Base-by-base conservation (phyloP, 2,113 vertebrate genomes). In the Aleadryas rufinucha region DNA sequence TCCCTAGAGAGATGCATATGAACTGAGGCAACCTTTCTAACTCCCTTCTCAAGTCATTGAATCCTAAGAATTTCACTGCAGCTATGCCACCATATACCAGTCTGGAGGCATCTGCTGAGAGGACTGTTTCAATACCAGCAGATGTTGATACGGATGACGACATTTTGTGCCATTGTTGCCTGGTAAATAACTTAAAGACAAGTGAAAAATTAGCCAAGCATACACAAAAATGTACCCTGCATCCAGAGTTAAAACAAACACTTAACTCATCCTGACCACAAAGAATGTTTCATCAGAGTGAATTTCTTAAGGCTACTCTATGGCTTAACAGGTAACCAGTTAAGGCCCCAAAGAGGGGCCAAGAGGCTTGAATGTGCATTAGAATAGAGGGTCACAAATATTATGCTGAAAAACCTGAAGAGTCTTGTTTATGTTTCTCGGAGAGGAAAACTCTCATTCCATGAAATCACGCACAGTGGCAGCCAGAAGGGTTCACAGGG, bases 171-270 rank as follows among this genome's bases (percentile, higher is more conserved):
- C 20, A 22, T 4, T 74, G 20, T 53, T 77, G 53, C 30, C n/a
- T 26, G 84, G 44, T 30, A 56, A 97, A 71, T 30, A 77, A 59
- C 76, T 87, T 42, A 30, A 57, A 93, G 86, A 45, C 31, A 75
- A 92, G 81, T 8, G 8, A 66, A 87, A 84, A 91, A 88, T 49
- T 41, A 84, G 3, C 53, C 89, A 37, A 16, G 16, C 18, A 20
- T 66, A 13, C 37, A 50, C 17, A 66, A 54, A 93, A 78, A 41
- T 7, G 15, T 37, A 61, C 13, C 7, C 54, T 61, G 10, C 52
- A 71, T 59, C 24, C 45, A 72, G 26, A 72, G 50, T 28, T 47
- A 69, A 80, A 92, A 42, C 3, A 33, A 61, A 17, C 13, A 53
- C 8, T 91, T 94, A 30, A 64, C 24, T 79, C 27, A 7, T 77